Evolutionary conservation across 2,797 vertebrate genomes (phyloP).

Genomic region (Lepus townsendii): DNA sequence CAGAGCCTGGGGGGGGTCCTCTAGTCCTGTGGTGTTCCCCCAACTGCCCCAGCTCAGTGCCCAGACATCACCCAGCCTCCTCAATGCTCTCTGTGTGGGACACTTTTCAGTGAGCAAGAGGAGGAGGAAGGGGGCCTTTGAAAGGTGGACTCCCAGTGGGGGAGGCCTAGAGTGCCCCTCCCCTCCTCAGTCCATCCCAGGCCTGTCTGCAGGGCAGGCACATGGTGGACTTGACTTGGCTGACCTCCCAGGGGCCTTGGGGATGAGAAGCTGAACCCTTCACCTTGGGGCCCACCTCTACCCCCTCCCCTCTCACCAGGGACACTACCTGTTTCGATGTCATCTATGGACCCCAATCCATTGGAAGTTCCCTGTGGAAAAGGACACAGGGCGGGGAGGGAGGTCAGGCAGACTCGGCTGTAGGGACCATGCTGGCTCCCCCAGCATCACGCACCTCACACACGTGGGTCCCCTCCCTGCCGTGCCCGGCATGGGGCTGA

Average conservation of each 20-base stretch:
- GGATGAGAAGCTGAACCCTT: background rate
- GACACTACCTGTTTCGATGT: constrained; percentile 92
- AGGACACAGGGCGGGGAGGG: background rate
- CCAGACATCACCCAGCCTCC: background rate
- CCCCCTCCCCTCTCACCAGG: background rate
- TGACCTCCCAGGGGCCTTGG: background rate
- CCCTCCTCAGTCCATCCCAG: background rate
- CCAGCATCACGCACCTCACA: too few species aligned
- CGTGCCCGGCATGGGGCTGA: background rate
- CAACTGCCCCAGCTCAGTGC: accelerated
- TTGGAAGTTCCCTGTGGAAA: constrained; percentile 90
- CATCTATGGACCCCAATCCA: constrained; percentile 93
- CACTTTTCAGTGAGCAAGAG: background rate
- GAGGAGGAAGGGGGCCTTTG: background rate
- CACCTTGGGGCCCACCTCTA: background rate
- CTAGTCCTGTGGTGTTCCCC: accelerated
- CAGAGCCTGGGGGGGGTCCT: background rate
- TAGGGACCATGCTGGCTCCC: background rate
- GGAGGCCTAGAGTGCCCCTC: too few species aligned
- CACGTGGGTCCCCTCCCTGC: too few species aligned
- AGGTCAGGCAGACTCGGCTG: background rate
- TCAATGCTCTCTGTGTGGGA: background rate
- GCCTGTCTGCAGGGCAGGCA: background rate
- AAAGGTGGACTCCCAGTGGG: too few species aligned
- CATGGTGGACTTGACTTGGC: background rate